Conservation (phyloP, 2,113 vertebrate species). For the Vulpes vulpes region DNA sequence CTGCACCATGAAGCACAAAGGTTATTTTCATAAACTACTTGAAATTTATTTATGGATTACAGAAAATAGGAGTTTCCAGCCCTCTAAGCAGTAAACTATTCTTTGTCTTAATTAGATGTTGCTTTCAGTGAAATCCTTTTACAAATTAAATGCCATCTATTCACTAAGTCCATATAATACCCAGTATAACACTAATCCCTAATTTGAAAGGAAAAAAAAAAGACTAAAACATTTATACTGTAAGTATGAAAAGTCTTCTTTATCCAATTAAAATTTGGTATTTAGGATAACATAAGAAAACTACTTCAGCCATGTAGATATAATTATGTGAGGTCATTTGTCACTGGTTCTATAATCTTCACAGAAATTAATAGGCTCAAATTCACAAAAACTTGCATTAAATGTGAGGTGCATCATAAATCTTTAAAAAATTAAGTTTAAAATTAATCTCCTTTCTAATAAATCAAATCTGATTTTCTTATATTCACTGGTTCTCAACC, state of each 20-base stretch:
- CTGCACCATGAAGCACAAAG: background rate
- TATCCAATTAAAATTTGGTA: constrained; percentile 64
- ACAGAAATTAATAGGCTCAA: constrained; percentile 16
- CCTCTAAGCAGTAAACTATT: constrained; percentile 7
- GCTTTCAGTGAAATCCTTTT: constrained; percentile 69
- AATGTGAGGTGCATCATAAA: background rate
- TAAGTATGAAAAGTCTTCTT: constrained; percentile 53
- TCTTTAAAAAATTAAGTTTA: background rate
- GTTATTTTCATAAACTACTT: constrained; percentile 55
- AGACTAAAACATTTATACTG: constrained; percentile 1
- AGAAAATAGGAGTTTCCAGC: background rate
- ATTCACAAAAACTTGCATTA: background rate
- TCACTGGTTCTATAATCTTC: background rate
- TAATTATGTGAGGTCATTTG: constrained; percentile 12
- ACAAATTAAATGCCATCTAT: constrained; percentile 66
- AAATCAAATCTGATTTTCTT: background rate
- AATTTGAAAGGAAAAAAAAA: constrained; percentile 75
- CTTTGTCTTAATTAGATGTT: constrained; percentile 72
- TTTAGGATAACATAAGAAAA: constrained; percentile 17
- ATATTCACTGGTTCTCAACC: background rate
- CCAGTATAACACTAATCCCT: constrained; percentile 65
- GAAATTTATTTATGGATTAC: constrained; percentile 57
- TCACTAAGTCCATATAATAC: constrained; percentile 53
- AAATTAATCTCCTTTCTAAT: background rate
- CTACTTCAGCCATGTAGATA: constrained; percentile 22